Evolutionary conservation across 2,888 invertebrate genomes (phyloP), one percentile per base, ranked within the genome.

Genomic region (Campoletis raptor): DNA sequence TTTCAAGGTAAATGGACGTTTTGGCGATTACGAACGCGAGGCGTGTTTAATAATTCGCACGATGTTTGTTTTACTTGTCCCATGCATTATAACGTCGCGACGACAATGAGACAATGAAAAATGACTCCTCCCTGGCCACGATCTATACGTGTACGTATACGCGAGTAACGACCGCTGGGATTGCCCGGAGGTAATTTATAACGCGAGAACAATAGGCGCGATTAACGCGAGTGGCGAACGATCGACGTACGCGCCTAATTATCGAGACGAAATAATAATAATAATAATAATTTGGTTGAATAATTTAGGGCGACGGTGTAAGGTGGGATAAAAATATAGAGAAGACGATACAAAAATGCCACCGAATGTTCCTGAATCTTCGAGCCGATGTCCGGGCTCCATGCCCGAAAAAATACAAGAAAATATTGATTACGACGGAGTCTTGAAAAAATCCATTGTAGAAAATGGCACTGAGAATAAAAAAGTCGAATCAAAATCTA

Each of bases 321-420:
- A n/a, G n/a, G n/a, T n/a, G n/a, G n/a, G n/a, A n/a, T n/a, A n/a
- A 30, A 30, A 30, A 30, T 30, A 30, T 30, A 30, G 40, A 45
- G 7, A n/a, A 36, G 30, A 4, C 12, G 3, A n/a, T 21, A 18
- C 4, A 42, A 74, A 85, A 70, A 88, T 88, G 88, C 83, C 88
- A 52, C 88, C 88, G 36, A 88, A 88, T 42, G 64, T 88, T 42
- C 54, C 77, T 9, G 85, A 80, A 54, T 21, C 77, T 45, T 83
- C 81, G 6, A 42, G 64, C 30, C 69, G 70, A 66, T 67, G 85
- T 21, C 37, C 66, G 66, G 85, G 72, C 6, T 42, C 85, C 24
- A 83, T 88, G 21, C 42, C 69, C 18, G 45, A 80, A 36, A 79
- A 73, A 15, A 57, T 57, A 45, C 69, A 15, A 8, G 30, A 70